Evolutionary conservation across 2,888 invertebrate species (phyloP).

Genomic region (Nomada ruficornis): DNA sequence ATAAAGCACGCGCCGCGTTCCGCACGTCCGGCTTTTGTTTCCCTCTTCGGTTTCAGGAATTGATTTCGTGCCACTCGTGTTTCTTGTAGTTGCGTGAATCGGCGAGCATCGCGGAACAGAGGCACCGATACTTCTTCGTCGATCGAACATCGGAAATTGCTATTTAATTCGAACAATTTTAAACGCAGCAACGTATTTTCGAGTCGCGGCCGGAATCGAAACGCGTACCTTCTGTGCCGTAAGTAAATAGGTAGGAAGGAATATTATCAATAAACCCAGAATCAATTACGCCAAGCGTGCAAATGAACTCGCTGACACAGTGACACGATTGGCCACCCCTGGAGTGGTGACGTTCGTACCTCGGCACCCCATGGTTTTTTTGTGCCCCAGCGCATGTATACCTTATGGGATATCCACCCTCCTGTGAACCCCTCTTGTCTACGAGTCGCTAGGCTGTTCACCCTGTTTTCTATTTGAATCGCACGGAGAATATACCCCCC

Average conservation of each 20-base stretch:
- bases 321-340: conserved; percentile 79
- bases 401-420: conserved; percentile 40
- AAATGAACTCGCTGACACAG: conserved; percentile 75
- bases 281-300: conserved; percentile 23
- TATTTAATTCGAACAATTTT: neutral
- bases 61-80: conserved; percentile 55
- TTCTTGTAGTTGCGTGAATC: conserved; percentile 25
- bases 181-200: too few species aligned
- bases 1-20: conserved; percentile 63
- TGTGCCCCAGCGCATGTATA: conserved; percentile 28
- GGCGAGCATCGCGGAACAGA: neutral
- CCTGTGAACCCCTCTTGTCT: conserved; percentile 54
- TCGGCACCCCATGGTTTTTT: conserved; percentile 53
- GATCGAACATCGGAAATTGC: neutral
- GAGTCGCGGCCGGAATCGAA: neutral
- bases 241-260: neutral
- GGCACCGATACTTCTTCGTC: neutral
- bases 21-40: conserved; percentile 66
- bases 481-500: conserved; percentile 46
- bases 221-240: neutral
- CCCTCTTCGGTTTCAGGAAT: conserved; percentile 64
- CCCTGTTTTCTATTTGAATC: conserved; percentile 70
- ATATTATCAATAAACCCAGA: conserved; percentile 23
- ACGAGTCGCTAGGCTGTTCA: conserved; percentile 61
- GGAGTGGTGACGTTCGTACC: conserved; percentile 59